A percentile compares a stretch with the other conserved stretches of the same genome.
phyloP scores from a whole-genome alignment of 2,888 invertebrate species.

The Cantharis rufa region DNA sequence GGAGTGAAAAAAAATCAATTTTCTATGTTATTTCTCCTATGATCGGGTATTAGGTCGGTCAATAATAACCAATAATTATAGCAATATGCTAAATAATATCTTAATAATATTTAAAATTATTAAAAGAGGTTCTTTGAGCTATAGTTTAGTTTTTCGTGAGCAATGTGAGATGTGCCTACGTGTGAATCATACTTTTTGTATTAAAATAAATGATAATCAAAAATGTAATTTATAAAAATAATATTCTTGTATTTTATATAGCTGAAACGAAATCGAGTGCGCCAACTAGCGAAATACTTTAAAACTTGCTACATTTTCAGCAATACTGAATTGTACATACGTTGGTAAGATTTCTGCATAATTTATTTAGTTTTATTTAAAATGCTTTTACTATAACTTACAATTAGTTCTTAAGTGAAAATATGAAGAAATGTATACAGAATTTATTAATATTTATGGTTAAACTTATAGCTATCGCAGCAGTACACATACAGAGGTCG shows the following conservation, averaged over 20 bases:
- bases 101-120: no score
- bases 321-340: not conserved
- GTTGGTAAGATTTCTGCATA: not conserved
- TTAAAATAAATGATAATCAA: no score
- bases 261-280: not conserved
- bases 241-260: not conserved
- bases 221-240: no score
- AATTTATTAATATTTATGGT: not conserved
- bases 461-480: not conserved
- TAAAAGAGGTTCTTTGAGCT: no score
- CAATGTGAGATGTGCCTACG: no score
- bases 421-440: not conserved
- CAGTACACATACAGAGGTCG: not conserved
- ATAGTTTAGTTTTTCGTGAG: no score
- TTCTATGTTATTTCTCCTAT: no score
- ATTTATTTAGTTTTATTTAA: not conserved
- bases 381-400: not conserved
- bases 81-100: no score
- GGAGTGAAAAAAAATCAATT: no score
- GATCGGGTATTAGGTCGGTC: no score
- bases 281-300: not conserved
- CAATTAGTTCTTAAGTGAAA: not conserved
- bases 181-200: no score
- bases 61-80: no score
- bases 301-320: not conserved